These are phyloP conservation scores for Catharus ustulatus DNA, from an alignment of 2,797 vertebrate genomes.

Conservation along the genomic window DNA sequence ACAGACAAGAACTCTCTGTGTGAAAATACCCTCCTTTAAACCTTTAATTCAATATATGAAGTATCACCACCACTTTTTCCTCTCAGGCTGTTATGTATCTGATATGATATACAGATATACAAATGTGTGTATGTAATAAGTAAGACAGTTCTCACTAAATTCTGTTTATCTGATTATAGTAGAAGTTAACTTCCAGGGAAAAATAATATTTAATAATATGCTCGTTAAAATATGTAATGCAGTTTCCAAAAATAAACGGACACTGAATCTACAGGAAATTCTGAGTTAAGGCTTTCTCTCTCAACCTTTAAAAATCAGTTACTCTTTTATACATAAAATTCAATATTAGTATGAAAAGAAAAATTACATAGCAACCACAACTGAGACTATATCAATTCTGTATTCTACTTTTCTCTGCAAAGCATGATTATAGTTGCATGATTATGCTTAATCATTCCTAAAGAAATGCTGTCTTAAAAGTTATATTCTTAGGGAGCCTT, in stretches of 20 bases:
- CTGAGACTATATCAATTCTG: background rate
- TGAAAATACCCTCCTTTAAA: background rate
- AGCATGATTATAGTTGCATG: background rate
- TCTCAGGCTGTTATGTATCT: background rate
- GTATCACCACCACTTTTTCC: background rate
- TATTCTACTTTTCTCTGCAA: background rate
- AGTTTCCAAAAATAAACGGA: background rate
- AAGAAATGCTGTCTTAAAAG: slow-evolving; percentile 12
- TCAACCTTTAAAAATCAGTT: slow-evolving; percentile 20
- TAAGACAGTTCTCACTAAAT: background rate
- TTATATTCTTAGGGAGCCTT: background rate
- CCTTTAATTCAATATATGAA: background rate
- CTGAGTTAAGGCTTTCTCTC: background rate
- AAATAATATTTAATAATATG: background rate
- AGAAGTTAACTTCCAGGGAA: background rate
- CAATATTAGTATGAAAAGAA: slow-evolving; percentile 48
- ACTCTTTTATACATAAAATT: slow-evolving; percentile 21
- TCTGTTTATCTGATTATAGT: background rate
- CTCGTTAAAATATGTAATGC: background rate
- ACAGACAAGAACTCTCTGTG: background rate
- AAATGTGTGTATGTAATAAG: background rate
- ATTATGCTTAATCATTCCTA: slow-evolving; percentile 32
- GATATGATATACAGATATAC: background rate
- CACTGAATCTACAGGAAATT: background rate
- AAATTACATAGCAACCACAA: slow-evolving; percentile 44